Conservation (phyloP, 2,888 invertebrate species). For the Xanthia togata region DNA sequence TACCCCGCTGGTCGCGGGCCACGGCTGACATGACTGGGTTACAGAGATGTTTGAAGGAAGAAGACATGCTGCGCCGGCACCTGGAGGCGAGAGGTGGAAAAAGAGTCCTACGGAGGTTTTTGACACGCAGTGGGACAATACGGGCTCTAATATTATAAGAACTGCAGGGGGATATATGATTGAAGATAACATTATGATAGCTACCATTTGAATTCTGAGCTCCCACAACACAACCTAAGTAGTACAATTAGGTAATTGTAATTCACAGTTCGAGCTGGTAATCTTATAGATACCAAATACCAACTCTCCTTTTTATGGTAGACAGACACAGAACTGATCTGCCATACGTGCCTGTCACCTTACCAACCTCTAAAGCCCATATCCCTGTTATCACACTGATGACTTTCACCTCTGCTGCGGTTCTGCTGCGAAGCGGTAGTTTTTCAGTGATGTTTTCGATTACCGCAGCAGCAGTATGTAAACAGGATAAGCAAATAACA, state of each 20-base stretch:
- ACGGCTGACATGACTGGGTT: background rate
- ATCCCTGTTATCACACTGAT: background rate
- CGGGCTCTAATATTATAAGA: background rate
- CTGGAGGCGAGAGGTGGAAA: background rate
- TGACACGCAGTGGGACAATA: background rate
- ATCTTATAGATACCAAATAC: background rate
- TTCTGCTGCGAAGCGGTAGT: background rate
- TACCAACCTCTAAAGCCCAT: background rate
- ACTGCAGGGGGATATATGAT: background rate
- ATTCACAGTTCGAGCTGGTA: background rate
- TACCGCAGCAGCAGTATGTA: too few relatives aligned
- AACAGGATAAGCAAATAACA: too few relatives aligned
- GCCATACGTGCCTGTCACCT: background rate
- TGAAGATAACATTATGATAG: too few relatives aligned
- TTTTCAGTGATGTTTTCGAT: too few relatives aligned
- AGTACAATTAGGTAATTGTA: background rate
- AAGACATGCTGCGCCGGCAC: background rate
- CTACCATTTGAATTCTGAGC: background rate
- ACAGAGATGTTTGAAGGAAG: background rate
- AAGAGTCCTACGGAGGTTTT: background rate
- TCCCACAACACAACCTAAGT: background rate
- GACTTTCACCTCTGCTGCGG: background rate
- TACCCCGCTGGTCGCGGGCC: too few relatives aligned
- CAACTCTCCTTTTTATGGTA: background rate
- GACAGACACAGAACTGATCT: too few relatives aligned